These are phyloP conservation scores for Otolemur garnettii DNA, from an alignment of 2,113 vertebrate species.

Conservation along the genomic window DNA sequence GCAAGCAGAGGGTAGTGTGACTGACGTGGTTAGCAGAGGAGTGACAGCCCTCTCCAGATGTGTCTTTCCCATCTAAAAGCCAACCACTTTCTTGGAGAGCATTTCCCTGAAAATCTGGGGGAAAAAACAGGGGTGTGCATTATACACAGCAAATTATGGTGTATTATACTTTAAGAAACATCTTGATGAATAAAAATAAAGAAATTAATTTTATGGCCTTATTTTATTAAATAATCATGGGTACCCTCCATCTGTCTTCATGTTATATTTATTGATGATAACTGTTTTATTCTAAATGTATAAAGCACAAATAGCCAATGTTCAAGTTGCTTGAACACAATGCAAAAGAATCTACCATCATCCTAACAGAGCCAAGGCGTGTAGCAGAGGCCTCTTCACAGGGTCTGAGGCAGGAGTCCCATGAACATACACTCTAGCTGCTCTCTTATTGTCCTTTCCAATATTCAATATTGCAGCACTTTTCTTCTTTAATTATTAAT, in stretches of 20 bases:
- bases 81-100: too few species aligned
- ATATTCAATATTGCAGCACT: not conserved
- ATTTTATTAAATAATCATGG: not conserved
- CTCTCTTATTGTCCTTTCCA: not conserved
- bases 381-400: not conserved
- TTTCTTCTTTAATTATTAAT: constrained; percentile 37
- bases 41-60: too few species aligned
- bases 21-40: too few species aligned
- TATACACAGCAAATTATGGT: too few species aligned
- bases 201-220: not conserved
- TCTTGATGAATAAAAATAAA: not conserved
- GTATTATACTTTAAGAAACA: constrained; percentile 1
- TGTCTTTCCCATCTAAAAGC: too few species aligned
- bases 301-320: not conserved
- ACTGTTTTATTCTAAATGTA: not conserved
- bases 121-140: too few species aligned
- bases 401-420: not conserved
- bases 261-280: not conserved
- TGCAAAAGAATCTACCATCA: not conserved
- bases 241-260: not conserved
- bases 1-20: too few species aligned
- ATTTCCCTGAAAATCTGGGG: too few species aligned
- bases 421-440: not conserved
- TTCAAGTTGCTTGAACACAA: not conserved
- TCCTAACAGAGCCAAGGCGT: not conserved